Conservation (phyloP, 2,113 vertebrate species). For the Catharus minimus region DNA sequence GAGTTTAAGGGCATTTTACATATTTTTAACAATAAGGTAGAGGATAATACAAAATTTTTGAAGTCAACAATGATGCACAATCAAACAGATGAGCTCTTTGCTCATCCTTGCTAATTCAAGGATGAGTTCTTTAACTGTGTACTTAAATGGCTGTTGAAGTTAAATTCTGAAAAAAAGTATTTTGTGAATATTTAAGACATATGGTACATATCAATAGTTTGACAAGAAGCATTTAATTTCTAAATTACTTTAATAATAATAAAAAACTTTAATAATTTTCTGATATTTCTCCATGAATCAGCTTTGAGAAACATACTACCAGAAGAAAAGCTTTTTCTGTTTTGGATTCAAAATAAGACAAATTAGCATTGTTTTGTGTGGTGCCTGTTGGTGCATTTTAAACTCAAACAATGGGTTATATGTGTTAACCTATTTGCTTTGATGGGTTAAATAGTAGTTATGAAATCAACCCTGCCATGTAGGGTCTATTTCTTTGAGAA, state of each 20-base stretch:
- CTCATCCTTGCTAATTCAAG: background rate
- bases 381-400: constrained; percentile 22
- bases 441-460: background rate
- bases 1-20: background rate
- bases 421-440: background rate
- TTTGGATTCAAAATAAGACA: background rate
- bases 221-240: background rate
- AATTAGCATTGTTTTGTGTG: background rate
- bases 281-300: background rate
- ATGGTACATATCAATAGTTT: background rate
- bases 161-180: background rate
- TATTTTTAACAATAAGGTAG: background rate
- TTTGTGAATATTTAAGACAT: background rate
- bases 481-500: background rate
- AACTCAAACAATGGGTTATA: background rate
- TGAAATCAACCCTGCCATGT: background rate
- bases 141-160: background rate
- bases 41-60: background rate
- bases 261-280: background rate
- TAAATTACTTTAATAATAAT: background rate
- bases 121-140: background rate
- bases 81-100: background rate
- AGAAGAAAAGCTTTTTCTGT: background rate
- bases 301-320: background rate
- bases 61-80: background rate